These are phyloP conservation scores for Drosophila grimshawi DNA, from an alignment of 1,140 invertebrate genomes.

Conservation along the genomic window DNA sequence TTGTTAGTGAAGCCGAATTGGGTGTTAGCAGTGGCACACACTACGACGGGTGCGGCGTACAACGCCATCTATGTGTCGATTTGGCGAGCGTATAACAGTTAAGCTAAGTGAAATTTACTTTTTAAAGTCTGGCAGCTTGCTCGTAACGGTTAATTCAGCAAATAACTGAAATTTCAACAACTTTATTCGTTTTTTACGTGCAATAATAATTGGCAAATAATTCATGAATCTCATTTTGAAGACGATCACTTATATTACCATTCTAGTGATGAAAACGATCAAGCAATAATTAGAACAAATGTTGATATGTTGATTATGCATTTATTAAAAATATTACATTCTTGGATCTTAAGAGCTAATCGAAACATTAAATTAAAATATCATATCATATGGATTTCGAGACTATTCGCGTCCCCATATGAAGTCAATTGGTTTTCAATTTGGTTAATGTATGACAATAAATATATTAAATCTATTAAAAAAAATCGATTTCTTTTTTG, in stretches of 20 bases:
- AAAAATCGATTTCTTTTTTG: constrained; percentile 37
- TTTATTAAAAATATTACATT: constrained; percentile 73
- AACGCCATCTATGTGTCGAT: constrained; percentile 23
- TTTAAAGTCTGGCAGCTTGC: constrained; percentile 14
- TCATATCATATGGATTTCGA: constrained; percentile 42
- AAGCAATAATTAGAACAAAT: neutral
- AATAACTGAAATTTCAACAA: neutral
- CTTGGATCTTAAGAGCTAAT: constrained; percentile 40
- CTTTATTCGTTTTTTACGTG: neutral
- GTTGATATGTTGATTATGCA: constrained; percentile 29
- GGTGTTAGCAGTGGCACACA: no score
- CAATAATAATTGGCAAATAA: no score
- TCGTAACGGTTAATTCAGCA: constrained; percentile 15
- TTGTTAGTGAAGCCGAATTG: neutral
- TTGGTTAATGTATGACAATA: constrained; percentile 10
- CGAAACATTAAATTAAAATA: constrained; percentile 48
- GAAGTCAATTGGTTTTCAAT: constrained; percentile 3
- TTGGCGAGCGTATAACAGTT: constrained; percentile 19
- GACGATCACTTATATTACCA: no score
- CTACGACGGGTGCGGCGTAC: neutral
- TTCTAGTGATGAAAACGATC: no score
- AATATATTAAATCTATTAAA: constrained; percentile 30
- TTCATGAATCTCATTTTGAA: no score
- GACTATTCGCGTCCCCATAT: constrained; percentile 2
- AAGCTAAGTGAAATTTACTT: no score